phyloP scores from a whole-genome alignment of 2,113 vertebrate genomes.

The Larimichthys crocea region DNA sequence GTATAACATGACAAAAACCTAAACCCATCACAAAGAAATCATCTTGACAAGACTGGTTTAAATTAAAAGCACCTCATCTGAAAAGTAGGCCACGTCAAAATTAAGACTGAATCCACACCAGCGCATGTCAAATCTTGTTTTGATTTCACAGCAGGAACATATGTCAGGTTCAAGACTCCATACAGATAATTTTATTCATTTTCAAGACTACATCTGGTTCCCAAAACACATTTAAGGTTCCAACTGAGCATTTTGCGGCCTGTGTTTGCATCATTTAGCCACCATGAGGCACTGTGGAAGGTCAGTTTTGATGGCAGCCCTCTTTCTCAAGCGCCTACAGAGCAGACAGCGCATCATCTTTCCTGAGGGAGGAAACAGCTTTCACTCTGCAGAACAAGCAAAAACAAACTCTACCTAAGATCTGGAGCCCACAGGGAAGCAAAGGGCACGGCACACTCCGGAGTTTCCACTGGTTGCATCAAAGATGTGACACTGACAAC shows the following conservation, averaged over 20 bases:
- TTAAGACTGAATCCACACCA: constrained; percentile 32
- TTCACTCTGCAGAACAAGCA: constrained; percentile 70
- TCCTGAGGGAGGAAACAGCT: constrained; percentile 81
- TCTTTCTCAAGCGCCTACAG: constrained; percentile 33
- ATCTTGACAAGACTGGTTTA: constrained; percentile 63
- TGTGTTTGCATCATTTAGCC: constrained; percentile 55
- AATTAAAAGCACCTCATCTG: constrained; percentile 61
- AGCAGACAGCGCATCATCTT: constrained; percentile 60
- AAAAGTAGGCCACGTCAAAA: constrained; percentile 65
- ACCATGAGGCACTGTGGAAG: constrained; percentile 59
- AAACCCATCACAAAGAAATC: constrained; percentile 68
- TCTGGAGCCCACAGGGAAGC: constrained; percentile 47
- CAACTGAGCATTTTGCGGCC: background rate
- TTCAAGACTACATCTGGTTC: constrained; percentile 25
- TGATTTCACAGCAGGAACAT: constrained; percentile 47
- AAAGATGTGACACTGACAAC: constrained; percentile 37
- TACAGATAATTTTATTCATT: constrained; percentile 42
- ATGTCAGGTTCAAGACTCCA: constrained; percentile 48
- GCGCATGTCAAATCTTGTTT: constrained; percentile 49
- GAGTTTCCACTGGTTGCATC: constrained; percentile 62
- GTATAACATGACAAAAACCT: constrained; percentile 78
- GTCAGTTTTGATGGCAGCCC: constrained; percentile 46
- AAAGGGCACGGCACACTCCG: constrained; percentile 58
- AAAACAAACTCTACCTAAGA: constrained; percentile 70
- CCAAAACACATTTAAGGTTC: constrained; percentile 25